Evolutionary conservation across 2,888 invertebrate genomes (phyloP).

Genomic region (Cetonia aurata): DNA sequence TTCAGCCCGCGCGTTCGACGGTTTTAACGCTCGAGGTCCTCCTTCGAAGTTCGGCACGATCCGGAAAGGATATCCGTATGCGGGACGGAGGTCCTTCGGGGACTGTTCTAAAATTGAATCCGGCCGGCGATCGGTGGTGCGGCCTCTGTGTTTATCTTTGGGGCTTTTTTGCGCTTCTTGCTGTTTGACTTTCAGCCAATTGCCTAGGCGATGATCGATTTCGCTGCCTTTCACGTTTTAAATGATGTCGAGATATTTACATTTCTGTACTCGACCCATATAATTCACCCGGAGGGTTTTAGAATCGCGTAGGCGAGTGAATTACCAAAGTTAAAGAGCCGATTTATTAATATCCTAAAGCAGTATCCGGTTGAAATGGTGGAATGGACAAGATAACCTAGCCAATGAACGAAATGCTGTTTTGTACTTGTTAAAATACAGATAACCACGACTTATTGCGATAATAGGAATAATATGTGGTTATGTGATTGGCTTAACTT

Average conservation of each 20-base stretch:
- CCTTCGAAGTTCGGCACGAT: neutral
- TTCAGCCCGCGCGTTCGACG: slow-evolving; percentile 1
- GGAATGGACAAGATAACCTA: no score
- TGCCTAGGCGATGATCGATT: slow-evolving; percentile 19
- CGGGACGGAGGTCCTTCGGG: slow-evolving; percentile 40
- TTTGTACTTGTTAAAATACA: no score
- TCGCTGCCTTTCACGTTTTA: neutral
- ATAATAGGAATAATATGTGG: no score
- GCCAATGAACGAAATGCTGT: no score
- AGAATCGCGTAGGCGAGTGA: no score
- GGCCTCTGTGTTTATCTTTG: slow-evolving; percentile 30
- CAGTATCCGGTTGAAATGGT: no score
- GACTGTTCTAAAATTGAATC: slow-evolving; percentile 41
- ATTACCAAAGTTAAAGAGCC: no score
- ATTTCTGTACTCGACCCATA: no score
- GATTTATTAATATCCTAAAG: no score
- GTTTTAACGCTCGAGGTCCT: slow-evolving; percentile 42
- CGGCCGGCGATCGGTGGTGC: slow-evolving; percentile 19
- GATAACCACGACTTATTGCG: no score
- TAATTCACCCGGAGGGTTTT: no score
- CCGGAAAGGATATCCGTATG: slow-evolving; percentile 34
- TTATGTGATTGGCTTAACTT: no score
- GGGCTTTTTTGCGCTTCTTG: slow-evolving; percentile 19
- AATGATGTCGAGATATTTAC: slow-evolving; percentile 5
- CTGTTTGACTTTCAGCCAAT: slow-evolving; percentile 32